Base-by-base conservation (phyloP, 2,113 vertebrate species). In the Alosa alosa region DNA sequence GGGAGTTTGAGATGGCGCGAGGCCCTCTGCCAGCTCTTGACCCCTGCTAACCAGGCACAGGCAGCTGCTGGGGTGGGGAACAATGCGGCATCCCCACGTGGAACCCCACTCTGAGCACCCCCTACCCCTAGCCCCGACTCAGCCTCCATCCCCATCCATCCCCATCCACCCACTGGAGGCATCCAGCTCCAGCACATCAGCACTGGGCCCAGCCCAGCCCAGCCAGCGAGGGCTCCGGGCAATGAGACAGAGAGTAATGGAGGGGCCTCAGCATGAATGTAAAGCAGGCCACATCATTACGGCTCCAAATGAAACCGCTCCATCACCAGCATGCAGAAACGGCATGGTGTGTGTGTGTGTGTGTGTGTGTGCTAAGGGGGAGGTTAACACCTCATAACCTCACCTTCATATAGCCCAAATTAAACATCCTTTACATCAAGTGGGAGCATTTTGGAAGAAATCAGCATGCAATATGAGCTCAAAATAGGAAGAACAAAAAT, bases 371-470 rank as follows among this genome's bases (percentile, higher is more conserved):
- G n/a, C 60, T n/a, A 1, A 36, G 64, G 9, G 64, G 64, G 25
- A 31, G 64, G 64, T 72, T 72, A 72, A 72, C 25, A 72, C 64
- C 64, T 72, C 25, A 31, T 72, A 72, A 8, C 64, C 64, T 31
- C 15, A 13, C 31, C 64, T 36, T 72, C 64, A 72, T 72, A 72
- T 20, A 85, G 49, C 49, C 52, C 68, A 75, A 49, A 84, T 83
- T 82, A 87, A 85, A 87, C 75, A 89, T 85, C 17, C 18, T 85
- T 81, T 85, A 81, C 64, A 47, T 91, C 84, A 90, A 64, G 87
- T 85, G 86, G 86, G 41, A 44, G 83, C 31, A 82, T 84, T 84
- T 13, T 64, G 22, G 60, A 64, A 64, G 8, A 64, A 64, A 64
- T 64, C n/a, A 0, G 64, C 64, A 11, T 72, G 64, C n/a, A 72